Evolutionary conservation across 2,797 vertebrate species (phyloP).

Genomic region (Coccyzus lansbergi): DNA sequence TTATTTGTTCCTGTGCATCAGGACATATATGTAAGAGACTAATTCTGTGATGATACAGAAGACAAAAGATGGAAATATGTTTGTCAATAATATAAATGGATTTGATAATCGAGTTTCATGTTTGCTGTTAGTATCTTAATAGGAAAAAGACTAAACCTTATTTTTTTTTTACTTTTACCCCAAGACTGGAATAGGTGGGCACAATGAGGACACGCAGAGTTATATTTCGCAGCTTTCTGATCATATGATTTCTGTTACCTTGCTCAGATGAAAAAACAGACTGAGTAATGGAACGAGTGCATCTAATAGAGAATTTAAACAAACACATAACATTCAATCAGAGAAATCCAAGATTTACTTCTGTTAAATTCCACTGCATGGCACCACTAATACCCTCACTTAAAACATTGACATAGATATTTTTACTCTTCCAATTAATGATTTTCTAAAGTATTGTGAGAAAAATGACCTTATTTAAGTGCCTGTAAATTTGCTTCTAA

Average conservation of each 20-base stretch:
- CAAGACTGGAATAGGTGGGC: neutral
- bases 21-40: neutral
- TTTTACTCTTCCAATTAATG: neutral
- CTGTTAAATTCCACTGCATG: neutral
- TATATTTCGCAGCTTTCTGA: neutral
- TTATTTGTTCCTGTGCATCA: neutral
- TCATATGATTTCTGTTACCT: neutral
- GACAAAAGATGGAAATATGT: neutral
- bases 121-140: neutral
- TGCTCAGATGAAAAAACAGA: neutral
- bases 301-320: neutral
- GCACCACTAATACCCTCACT: neutral
- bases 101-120: neutral
- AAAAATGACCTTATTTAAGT: neutral
- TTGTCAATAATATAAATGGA: neutral
- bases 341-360: neutral
- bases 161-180: neutral
- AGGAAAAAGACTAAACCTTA: neutral
- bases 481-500: neutral
- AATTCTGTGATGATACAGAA: neutral
- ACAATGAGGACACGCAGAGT: neutral
- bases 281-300: neutral
- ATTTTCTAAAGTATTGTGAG: neutral
- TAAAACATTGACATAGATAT: neutral
- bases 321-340: neutral